phyloP scores from a whole-genome alignment of 2,888 invertebrate genomes.

The Drosophila prostipennis region DNA sequence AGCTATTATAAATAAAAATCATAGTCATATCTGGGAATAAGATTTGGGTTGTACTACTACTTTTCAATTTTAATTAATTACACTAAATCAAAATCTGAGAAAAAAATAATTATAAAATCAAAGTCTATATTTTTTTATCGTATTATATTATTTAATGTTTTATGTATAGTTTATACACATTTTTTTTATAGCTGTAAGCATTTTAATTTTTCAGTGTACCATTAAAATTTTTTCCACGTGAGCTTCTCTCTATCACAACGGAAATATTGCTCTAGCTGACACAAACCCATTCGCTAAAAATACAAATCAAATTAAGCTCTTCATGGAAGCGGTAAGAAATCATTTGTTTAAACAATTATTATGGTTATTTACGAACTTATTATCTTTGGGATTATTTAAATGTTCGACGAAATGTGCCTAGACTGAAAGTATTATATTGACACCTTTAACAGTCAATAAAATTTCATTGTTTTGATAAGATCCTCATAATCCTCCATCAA shows the following conservation, averaged over 20 bases:
- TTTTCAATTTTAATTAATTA: too few species aligned
- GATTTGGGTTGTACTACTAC: too few species aligned
- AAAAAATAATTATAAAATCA: neutral
- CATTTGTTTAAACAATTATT: too few species aligned
- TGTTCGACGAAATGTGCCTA: neutral
- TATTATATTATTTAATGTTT: too few species aligned
- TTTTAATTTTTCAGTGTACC: too few species aligned
- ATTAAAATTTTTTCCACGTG: neutral
- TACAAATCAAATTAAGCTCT: neutral
- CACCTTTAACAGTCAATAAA: neutral
- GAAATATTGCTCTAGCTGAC: neutral
- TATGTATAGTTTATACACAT: too few species aligned
- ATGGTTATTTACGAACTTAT: too few species aligned
- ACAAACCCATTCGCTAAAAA: neutral
- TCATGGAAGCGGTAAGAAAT: neutral
- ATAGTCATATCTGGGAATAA: too few species aligned
- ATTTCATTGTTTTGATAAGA: neutral
- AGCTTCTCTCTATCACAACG: neutral
- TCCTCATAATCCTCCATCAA: neutral
- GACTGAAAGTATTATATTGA: too few species aligned
- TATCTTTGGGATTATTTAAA: neutral
- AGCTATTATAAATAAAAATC: neutral
- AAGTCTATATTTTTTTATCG: neutral
- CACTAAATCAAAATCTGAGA: too few species aligned
- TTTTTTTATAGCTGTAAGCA: too few species aligned